phyloP scores from a whole-genome alignment of 2,797 vertebrate genomes.

The Gymnoscopelus braueri region DNA sequence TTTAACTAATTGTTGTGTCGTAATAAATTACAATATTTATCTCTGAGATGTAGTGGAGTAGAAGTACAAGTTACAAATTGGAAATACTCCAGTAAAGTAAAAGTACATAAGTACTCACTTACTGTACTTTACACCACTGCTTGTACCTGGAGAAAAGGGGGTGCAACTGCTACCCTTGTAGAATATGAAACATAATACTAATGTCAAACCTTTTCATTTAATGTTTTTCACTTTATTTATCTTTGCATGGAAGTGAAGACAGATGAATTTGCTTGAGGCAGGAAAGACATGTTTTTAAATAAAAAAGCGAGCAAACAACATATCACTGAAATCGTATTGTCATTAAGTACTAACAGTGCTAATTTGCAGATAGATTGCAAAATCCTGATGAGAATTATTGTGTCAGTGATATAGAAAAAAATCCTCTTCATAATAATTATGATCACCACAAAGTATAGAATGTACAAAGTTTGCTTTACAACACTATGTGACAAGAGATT shows the following conservation, averaged over 20 bases:
- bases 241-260: conserved; percentile 61
- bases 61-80: no score
- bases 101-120: no score
- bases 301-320: conserved; percentile 70
- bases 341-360: conserved; percentile 59
- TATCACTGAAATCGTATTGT: conserved; percentile 51
- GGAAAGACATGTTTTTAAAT: conserved; percentile 64
- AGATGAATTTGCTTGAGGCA: conserved; percentile 59
- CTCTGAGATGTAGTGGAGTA: no score
- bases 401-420: conserved; percentile 64
- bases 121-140: no score
- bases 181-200: no score
- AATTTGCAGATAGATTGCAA: conserved; percentile 60
- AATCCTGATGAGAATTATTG: conserved; percentile 69
- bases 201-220: conserved; percentile 44
- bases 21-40: no score
- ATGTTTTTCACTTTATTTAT: conserved; percentile 68
- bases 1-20: no score
- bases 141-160: no score
- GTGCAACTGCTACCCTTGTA: no score
- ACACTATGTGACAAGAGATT: conserved; percentile 66
- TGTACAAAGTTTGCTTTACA: conserved; percentile 73
- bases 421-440: conserved; percentile 59
- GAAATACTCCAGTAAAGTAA: no score
- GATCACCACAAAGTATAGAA: conserved; percentile 71